Base-by-base conservation (phyloP, 2,888 invertebrate species). In the Nomada ferruginata region DNA sequence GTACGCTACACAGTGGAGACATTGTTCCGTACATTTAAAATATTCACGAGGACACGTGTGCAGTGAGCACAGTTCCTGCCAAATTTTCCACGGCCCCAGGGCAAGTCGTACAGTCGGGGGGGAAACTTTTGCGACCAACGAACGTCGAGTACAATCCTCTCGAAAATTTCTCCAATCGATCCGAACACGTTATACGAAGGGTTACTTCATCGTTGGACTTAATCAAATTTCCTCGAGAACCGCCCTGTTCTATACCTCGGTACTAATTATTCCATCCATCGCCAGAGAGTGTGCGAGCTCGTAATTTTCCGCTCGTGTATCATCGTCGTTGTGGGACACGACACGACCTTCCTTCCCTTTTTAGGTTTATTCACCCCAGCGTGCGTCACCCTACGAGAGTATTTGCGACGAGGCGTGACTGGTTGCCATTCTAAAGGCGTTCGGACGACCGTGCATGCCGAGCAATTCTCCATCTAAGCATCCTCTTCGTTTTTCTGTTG, bases 381-480 rank as follows among this genome's bases (percentile, higher is more conserved):
- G 76, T 87, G 88, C 85, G 87, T 87, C 87, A 85, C 81, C 86
- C 82, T 85, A 83, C 79, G 83, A 76, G 70, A 83, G 83, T 86
- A 79, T 87, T 88, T 81, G 82, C 85, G 83, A 18, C 85, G 61
- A 88, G 83, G 84, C 86, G 83, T 85, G 84, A 85, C 85, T 85
- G 75, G 80, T 74, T 88, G 84, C 85, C 72, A 84, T 83, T 79
- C 79, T 72, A 57, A 84, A 85, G 86, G 85, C 82, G 85, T 82
- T 53, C 61, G 50, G 55, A 64, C 79, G 47, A 75, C 50, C 52
- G 26, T 57, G 66, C 75, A 23, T 74, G 71, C 70, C 47, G 61
- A 70, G 59, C 59, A 55, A 76, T 66, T 82, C 65, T 71, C 74
- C 72, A 68, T 23, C 50, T 23, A 47, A 50, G 13, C 55, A 61